Conservation (phyloP, 2,888 invertebrate genomes). For the Stenolophus ochropezus region DNA sequence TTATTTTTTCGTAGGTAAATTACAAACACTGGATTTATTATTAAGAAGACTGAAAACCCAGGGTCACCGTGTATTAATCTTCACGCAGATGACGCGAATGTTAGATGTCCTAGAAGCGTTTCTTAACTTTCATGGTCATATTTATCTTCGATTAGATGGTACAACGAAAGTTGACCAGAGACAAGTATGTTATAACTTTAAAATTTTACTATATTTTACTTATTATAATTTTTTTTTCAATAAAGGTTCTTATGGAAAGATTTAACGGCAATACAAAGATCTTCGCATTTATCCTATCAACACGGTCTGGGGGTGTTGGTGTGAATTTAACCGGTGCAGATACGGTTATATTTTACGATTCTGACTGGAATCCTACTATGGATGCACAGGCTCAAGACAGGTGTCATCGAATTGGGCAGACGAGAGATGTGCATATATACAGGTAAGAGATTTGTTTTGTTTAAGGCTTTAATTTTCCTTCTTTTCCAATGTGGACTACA, state of each 20-base stretch:
- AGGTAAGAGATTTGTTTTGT: conserved; percentile 71
- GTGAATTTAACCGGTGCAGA: conserved; percentile 99
- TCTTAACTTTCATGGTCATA: conserved; percentile 96
- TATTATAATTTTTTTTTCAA: conserved; percentile 61
- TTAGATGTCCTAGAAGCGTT: conserved; percentile 98
- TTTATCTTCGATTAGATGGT: conserved; percentile 97
- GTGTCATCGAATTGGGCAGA: conserved; percentile 99
- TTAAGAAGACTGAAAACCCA: conserved; percentile 88
- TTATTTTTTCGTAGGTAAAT: conserved; percentile 78
- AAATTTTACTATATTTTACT: background rate
- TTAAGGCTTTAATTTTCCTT: too few relatives aligned
- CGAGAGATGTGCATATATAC: conserved; percentile 98
- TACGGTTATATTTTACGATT: conserved; percentile 99
- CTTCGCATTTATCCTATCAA: conserved; percentile 98
- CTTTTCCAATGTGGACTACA: too few relatives aligned
- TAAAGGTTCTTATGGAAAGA: conserved; percentile 95
- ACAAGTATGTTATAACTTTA: conserved; percentile 76
- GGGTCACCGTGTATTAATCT: conserved; percentile 94
- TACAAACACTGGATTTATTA: conserved; percentile 90
- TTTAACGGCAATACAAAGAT: conserved; percentile 97
- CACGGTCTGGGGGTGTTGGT: conserved; percentile 97
- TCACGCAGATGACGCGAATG: conserved; percentile 99
- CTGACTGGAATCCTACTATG: conserved; percentile 99
- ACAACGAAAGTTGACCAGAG: conserved; percentile 95
- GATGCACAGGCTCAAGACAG: conserved; percentile 98